These are phyloP conservation scores for Microctenopoma stevenorrisi DNA, from an alignment of 2,797 vertebrate species.

Conservation along the genomic window DNA sequence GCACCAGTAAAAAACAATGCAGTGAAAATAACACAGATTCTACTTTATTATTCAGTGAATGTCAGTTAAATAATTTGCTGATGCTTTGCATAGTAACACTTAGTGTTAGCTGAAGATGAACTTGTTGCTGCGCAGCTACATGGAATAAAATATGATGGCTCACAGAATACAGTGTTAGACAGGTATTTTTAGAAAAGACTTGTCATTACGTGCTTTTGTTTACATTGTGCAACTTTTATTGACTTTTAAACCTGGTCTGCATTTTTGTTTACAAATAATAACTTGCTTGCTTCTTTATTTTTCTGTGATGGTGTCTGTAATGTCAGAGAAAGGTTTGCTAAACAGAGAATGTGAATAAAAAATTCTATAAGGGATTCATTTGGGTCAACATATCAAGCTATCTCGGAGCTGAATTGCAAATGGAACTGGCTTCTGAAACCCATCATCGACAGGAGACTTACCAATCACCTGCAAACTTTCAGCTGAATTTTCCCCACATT, in stretches of 20 bases:
- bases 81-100: background rate
- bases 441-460: background rate
- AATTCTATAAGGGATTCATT: too few species aligned
- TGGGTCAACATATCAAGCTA: too few species aligned
- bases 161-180: background rate
- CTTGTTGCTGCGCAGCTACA: too few species aligned
- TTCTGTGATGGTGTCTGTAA: too few species aligned
- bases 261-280: too few species aligned
- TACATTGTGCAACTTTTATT: too few species aligned
- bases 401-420: background rate
- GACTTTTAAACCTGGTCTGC: too few species aligned
- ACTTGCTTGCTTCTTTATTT: too few species aligned
- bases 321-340: too few species aligned
- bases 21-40: background rate
- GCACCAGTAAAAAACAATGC: background rate
- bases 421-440: background rate
- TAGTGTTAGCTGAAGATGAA: background rate
- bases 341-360: too few species aligned
- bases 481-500: conserved; percentile 6
- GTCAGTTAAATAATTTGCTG: background rate
- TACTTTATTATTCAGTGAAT: background rate
- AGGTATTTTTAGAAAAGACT: background rate
- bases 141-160: background rate
- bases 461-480: background rate
- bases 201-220: too few species aligned